Percentiles rank a stretch among this genome's conserved stretches.
These are phyloP conservation scores for Lissonota sp. DNA, from an alignment of 2,888 invertebrate species.

Conservation along the genomic window DNA sequence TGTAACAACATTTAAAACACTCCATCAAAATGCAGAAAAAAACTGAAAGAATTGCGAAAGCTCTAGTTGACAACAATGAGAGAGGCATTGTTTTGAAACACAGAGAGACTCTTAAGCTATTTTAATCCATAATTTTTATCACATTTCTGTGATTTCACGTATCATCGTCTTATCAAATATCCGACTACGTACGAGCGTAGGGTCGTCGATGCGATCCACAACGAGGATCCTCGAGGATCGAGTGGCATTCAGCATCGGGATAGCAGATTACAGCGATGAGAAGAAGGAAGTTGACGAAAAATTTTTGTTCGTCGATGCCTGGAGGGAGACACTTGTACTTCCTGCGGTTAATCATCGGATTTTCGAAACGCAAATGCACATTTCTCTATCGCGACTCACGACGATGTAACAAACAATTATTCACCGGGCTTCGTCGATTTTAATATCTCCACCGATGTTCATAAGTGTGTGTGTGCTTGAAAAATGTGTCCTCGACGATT, in stretches of 20 bases:
- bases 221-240: slow-evolving; percentile 59
- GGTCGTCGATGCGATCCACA: slow-evolving; percentile 49
- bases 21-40: too few species aligned
- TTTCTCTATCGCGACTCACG: slow-evolving; percentile 21
- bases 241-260: slow-evolving; percentile 42
- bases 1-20: too few species aligned
- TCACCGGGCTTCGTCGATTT: background rate
- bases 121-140: background rate
- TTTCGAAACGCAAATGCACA: slow-evolving; percentile 33
- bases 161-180: too few species aligned
- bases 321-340: slow-evolving; percentile 31
- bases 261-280: slow-evolving; percentile 48
- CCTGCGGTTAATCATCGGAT: slow-evolving; percentile 60
- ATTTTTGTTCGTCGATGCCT: slow-evolving; percentile 40
- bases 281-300: slow-evolving; percentile 44
- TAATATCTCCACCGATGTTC: background rate
- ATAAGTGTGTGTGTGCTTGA: too few species aligned
- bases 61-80: slow-evolving; percentile 20
- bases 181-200: slow-evolving; percentile 58
- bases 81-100: slow-evolving; percentile 35
- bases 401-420: slow-evolving; percentile 11
- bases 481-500: background rate
- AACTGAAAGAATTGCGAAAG: background rate
- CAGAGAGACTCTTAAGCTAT: background rate
- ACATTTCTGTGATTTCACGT: too few species aligned